Conservation (phyloP, 2,113 vertebrate species). For the Myiopsitta monachus region DNA sequence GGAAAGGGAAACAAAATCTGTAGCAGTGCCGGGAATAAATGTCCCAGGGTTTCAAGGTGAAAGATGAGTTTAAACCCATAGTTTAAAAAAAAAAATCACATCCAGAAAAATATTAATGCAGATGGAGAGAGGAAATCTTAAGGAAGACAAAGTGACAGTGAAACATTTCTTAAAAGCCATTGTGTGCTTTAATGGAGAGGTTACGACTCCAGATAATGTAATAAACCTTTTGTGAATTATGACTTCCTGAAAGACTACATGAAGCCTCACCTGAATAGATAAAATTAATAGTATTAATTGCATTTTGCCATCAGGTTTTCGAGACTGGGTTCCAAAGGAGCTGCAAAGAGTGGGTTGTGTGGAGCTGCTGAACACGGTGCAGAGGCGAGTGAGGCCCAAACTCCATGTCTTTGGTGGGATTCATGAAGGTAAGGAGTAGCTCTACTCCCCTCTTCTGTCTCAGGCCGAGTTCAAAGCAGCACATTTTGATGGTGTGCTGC, state of each 20-base stretch:
- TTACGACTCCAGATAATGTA: constrained; percentile 81
- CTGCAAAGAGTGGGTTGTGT: constrained; percentile 96
- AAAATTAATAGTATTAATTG: constrained; percentile 68
- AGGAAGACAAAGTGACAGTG: constrained; percentile 72
- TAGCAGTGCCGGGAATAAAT: constrained; percentile 63
- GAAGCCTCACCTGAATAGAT: constrained; percentile 70
- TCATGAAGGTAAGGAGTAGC: constrained; percentile 87
- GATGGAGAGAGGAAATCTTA: constrained; percentile 34
- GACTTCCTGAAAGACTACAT: constrained; percentile 74
- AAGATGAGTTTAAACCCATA: constrained; percentile 57
- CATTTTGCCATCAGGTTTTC: constrained; percentile 83
- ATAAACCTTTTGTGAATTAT: constrained; percentile 74
- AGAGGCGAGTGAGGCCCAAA: constrained; percentile 93
- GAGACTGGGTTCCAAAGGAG: constrained; percentile 99
- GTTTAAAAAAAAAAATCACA: constrained; percentile 70
- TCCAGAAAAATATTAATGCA: constrained; percentile 71
- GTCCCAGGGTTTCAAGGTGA: constrained; percentile 33
- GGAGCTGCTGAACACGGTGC: constrained; percentile 96
- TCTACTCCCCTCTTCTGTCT: background rate
- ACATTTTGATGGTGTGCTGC: background rate
- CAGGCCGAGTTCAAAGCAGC: background rate
- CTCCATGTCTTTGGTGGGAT: constrained; percentile 96
- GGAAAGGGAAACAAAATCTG: constrained; percentile 10
- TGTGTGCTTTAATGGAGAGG: constrained; percentile 77
- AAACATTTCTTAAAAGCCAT: constrained; percentile 78